These are phyloP conservation scores for Haliclona indistincta DNA, from an alignment of 37 sponge, comb jelly and placozoan genomes.

Conservation along the genomic window DNA sequence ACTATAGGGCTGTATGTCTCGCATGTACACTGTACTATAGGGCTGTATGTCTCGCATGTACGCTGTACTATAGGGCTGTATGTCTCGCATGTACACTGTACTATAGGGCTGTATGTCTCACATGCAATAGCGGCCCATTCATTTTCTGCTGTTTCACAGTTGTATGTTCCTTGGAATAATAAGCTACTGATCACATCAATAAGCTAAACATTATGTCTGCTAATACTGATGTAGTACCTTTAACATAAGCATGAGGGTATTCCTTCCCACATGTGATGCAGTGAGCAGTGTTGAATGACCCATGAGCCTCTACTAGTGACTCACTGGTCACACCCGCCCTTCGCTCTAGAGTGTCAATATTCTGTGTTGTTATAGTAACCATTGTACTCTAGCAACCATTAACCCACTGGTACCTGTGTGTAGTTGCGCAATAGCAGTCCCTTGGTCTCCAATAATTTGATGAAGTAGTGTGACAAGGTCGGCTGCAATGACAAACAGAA, in stretches of 20 bases:
- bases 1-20: no score
- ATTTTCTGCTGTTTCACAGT: no score
- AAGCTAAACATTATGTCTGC: no score
- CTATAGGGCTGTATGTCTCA: no score
- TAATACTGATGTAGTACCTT: constrained; percentile 42
- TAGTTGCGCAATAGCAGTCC: constrained; percentile 84
- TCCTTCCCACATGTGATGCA: constrained; percentile 80
- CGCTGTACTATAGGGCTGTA: no score
- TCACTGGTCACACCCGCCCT: constrained; percentile 76
- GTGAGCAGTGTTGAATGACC: constrained; percentile 85
- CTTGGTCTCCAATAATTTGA: constrained; percentile 82
- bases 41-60: no score
- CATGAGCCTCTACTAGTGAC: constrained; percentile 92
- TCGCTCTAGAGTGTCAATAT: constrained; percentile 95
- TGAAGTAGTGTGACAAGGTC: constrained; percentile 92
- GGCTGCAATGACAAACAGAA: constrained; percentile 52
- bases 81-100: no score
- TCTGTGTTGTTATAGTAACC: constrained; percentile 37
- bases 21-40: no score
- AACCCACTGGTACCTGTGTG: constrained; percentile 73
- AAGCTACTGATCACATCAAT: no score
- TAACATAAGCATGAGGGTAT: constrained; percentile 72
- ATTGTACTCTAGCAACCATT: not conserved
- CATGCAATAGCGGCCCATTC: no score
- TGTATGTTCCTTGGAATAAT: no score